Base-by-base conservation (phyloP, 2,888 invertebrate genomes). In the Cephus runcator region DNA sequence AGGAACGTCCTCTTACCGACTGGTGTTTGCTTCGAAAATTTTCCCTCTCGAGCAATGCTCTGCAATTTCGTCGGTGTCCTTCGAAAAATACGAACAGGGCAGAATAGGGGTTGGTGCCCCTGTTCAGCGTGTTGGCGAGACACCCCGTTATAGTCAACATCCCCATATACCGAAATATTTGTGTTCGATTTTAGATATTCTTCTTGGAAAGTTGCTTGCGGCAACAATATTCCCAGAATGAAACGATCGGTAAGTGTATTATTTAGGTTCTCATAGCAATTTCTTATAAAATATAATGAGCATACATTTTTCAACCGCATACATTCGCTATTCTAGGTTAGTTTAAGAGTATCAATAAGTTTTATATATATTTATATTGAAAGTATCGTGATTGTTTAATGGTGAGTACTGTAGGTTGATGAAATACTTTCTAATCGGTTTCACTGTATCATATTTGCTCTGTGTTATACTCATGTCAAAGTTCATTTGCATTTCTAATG, bases 71-170 rank as follows among this genome's bases (percentile, higher is more conserved):
- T 9, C 23, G 23, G 56, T 56, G 56, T 56, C 56, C 56, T 56
- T 56, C 56, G 56, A 23, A 23, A 56, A 56, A 9, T 23, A 56
- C 23, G 56, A 56, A 56, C 2, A 56, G 9, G 23, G 23, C 56
- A 73, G 68, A 77, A 81, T 77, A 74, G 23, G 82, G 84, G 82
- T 86, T 87, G 87, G 86, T 80, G 83, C 35, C 79, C 84, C 83
- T 87, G 87, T 77, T 30, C n/a, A 69, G 69, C 9, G 73, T n/a
- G 73, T 76, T 40, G 23, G 56, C 56, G 23, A 56, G 56, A 56
- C 56, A 56, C 23, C 56, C 56, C 56, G 56, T 6, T 56, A 56
- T 9, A 56, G 56, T 6, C 23, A 56, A 56, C 56, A 56, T 12
- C 56, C 56, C 56, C 56, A 9, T 1, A 56, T 23, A 56, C 56